Conservation (phyloP, 2,113 vertebrate genomes). For the Marmota monax region DNA sequence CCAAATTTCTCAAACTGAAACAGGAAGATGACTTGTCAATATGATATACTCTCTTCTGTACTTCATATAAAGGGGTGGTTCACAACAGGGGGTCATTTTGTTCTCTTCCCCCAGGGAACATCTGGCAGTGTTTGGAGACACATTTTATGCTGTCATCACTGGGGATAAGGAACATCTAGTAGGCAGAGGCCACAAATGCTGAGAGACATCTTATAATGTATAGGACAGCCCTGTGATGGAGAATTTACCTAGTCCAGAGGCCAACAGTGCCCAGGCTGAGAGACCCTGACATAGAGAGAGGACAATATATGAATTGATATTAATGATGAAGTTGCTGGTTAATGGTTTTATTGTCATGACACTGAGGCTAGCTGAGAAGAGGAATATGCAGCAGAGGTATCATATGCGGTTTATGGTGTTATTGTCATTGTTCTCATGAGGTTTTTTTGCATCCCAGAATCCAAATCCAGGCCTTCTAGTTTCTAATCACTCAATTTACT, state of each 20-base stretch:
- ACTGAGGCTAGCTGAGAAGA: background rate
- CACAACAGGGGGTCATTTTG: background rate
- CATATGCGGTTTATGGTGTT: background rate
- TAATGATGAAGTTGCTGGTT: background rate
- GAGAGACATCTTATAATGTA: background rate
- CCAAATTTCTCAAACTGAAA: constrained; percentile 98
- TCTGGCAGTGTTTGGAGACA: background rate
- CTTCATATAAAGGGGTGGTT: constrained; percentile 27
- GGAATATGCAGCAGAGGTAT: background rate
- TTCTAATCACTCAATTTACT: background rate
- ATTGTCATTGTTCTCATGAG: background rate
- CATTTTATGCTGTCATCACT: background rate
- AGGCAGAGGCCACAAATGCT: background rate
- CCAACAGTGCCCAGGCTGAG: background rate
- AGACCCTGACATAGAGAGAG: background rate
- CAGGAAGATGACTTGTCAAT: constrained; percentile 73
- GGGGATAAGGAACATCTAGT: background rate
- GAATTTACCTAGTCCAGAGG: background rate
- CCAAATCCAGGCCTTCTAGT: background rate
- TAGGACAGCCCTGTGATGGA: background rate
- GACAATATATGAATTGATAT: background rate
- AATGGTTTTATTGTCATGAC: background rate
- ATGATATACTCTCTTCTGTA: constrained; percentile 63
- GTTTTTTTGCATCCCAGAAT: background rate
- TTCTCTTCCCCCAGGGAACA: no score